A percentile compares a stretch with the other conserved stretches of the same genome.
phyloP scores from a whole-genome alignment of 2,888 invertebrate species.

The Stegana nigrithorax region DNA sequence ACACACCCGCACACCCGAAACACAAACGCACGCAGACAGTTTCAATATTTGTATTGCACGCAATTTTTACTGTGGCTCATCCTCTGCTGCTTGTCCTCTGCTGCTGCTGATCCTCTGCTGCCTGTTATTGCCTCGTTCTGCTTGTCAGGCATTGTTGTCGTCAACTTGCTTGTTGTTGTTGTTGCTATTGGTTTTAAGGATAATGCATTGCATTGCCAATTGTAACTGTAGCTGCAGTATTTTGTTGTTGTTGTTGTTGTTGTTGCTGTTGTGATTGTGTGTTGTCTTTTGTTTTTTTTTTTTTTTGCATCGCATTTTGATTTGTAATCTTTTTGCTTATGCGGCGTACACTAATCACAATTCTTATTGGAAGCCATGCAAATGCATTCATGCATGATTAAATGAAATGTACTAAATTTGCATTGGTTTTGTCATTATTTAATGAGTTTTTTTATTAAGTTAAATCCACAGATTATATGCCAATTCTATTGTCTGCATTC shows the following conservation, averaged over 20 bases:
- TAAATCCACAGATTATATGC: too few species aligned
- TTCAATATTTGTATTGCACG: conserved; percentile 61
- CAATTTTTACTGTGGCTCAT: conserved; percentile 49
- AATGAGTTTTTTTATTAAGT: too few species aligned
- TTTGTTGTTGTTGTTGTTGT: too few species aligned
- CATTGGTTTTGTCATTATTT: too few species aligned
- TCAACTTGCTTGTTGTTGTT: background rate
- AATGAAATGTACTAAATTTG: too few species aligned
- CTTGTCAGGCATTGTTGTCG: background rate
- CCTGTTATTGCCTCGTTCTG: background rate
- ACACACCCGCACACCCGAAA: conserved; percentile 11
- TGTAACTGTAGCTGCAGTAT: too few species aligned
- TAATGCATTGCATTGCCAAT: conserved; percentile 17
- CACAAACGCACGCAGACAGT: conserved; percentile 25
- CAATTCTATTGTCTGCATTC: too few species aligned
- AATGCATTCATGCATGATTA: background rate
- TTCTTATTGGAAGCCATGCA: background rate
- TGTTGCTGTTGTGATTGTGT: background rate
- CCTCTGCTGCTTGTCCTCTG: background rate
- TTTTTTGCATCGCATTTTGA: background rate
- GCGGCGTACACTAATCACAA: background rate
- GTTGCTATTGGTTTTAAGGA: conserved; percentile 17
- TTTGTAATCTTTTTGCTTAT: background rate
- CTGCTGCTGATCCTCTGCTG: background rate
- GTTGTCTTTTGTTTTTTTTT: background rate